Evolutionary conservation across 2,113 vertebrate genomes (phyloP), one percentile per base, ranked within the genome.

Genomic region (Peromyscus californicus): DNA sequence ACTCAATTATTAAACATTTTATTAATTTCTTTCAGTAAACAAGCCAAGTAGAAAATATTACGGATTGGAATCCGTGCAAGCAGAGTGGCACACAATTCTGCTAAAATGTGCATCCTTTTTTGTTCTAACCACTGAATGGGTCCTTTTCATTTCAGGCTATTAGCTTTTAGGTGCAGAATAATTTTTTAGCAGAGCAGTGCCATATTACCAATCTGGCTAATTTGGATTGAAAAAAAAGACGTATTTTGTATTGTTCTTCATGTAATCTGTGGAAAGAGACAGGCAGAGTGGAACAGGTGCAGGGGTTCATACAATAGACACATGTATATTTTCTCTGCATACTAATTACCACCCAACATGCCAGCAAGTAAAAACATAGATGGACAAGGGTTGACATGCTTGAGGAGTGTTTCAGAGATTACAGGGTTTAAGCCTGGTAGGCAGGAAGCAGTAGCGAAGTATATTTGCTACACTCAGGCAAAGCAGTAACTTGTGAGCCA

Each of bases 361-460:
- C 24, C 86, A 93, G 36, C 15, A 63, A 86, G 36, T 3, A 75
- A 39, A 87, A 70, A 39, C 57, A 45, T 11, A 51, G n/a, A 31
- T 26, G 1, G 57, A 4, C 5, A 54, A 86, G 36, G 9, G 10
- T 51, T 65, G 48, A n/a, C 9, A 84, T 1, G 26, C 16, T 51
- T 76, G 45, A 91, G 67, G 24, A 75, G 15, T 22, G 67, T 22
- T 87, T 90, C 75, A 69, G 76, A 93, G 94, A 89, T 42, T 80
- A 21, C 3, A 65, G 7, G 13, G 51, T 65, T 80, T 63, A 70
- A 75, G 78, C 7, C 79, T 5, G 33, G 16, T 29, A 75, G 48
- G 24, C 74, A 89, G 11, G 36, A 90, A 78, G 45, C 16, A 19
- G 2, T 39, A 48, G 45, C 78, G 42, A 83, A 39, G 21, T 4